Evolutionary conservation across 2,888 invertebrate genomes (phyloP), one percentile per base, ranked within the genome.

Genomic region (Spilosoma lubricipeda): DNA sequence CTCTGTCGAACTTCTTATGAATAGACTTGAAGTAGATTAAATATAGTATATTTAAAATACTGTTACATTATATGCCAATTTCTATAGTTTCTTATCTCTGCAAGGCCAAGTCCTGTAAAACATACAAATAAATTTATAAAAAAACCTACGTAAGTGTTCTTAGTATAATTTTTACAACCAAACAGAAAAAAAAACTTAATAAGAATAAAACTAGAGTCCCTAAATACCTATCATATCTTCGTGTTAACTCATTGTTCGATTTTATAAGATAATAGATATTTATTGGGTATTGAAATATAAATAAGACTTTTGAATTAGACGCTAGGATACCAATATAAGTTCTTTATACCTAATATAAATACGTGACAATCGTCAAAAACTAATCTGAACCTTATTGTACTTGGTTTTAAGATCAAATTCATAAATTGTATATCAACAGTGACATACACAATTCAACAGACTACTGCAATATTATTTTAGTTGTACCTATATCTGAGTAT

Each of bases 91-190:
- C 15, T n/a, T 48, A 48, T 36, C 11, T 36, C 36, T 23, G 0
- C 27, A 30, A 66, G 65, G 65, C 65, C 65, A 39, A 36, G 65
- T 39, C 23, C 13, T 39, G 36, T 23, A 66, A n/a, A 66, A 36
- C 13, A 23, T 23, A 36, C 8, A 23, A 48, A 20, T 48, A 48
- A 48, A 48, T 48, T 23, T 23, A 11, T 18, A 18, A 45, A 65
- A 36, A 65, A 23, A 36, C 20, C 9, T 64, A 20, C 8, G 11
- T 11, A 56, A 27, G 23, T 39, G 65, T 39, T 66, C 65, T 13
- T 39, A 33, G 39, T 71, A 71, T 65, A 33, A 71, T 70, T 80
- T 84, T 83, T 86, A 85, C 86, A 84, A 84, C 79, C 82, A 77
- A 78, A 79, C 79, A 75, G 80, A 80, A 65, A n/a, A 81, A 73